These are phyloP conservation scores for Pelagia noctiluca DNA, from an alignment of 30 jellyfish, hydroid and myxozoan genomes.

Conservation along the genomic window DNA sequence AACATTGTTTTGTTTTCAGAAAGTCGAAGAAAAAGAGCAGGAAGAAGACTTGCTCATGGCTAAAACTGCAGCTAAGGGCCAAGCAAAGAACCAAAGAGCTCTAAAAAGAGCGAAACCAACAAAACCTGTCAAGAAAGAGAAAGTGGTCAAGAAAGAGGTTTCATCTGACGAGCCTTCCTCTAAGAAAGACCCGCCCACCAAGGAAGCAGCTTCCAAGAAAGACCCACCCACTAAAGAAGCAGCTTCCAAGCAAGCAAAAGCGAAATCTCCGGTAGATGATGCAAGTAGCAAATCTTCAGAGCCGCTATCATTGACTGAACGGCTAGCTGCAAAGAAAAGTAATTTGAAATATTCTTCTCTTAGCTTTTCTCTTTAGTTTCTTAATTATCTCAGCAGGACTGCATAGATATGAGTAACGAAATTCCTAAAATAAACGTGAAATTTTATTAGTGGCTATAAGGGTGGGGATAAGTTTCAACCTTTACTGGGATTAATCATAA, in stretches of 20 bases:
- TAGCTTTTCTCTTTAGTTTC: no score
- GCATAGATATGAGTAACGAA: no score
- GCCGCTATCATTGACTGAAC: constrained; percentile 76
- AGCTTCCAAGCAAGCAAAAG: not conserved
- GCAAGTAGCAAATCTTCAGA: constrained; percentile 36
- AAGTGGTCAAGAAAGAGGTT: constrained; percentile 19
- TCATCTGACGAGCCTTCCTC: no score
- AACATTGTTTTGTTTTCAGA: constrained; percentile 32
- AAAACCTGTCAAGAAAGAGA: constrained; percentile 4
- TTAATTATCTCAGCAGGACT: no score
- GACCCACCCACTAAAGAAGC: not conserved
- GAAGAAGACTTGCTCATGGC: constrained; percentile 58
- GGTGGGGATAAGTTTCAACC: not conserved
- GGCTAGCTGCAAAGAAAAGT: constrained; percentile 86
- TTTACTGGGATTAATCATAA: no score
- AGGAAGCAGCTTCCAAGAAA: constrained; percentile 9
- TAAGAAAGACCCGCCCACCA: not conserved
- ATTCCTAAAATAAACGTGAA: no score
- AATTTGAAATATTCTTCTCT: not conserved
- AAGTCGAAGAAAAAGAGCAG: constrained; percentile 83
- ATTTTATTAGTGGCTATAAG: no score
- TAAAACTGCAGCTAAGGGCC: constrained; percentile 41
- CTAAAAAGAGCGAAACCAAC: not conserved
- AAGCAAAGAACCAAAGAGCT: constrained; percentile 37
- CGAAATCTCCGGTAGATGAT: constrained; percentile 9